phyloP scores from a whole-genome alignment of 2,888 invertebrate species.

The Lasioglossum lativentre region DNA sequence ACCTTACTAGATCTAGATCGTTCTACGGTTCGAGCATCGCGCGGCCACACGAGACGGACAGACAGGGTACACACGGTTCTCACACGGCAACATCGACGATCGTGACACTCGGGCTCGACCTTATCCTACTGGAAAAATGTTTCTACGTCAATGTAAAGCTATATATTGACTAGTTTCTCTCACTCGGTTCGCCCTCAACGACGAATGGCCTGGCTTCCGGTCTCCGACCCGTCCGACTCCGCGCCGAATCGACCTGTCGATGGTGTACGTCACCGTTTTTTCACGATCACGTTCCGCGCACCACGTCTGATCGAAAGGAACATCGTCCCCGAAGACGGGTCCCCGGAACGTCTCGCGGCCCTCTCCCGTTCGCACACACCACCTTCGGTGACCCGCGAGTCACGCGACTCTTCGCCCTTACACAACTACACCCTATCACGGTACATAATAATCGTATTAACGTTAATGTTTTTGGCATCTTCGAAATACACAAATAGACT shows the following conservation, averaged over 20 bases:
- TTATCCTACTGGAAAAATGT: constrained; percentile 68
- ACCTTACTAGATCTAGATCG: background rate
- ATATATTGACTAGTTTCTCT: constrained; percentile 84
- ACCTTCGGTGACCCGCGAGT: constrained; percentile 13
- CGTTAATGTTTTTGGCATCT: constrained; percentile 87
- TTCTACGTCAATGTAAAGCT: constrained; percentile 83
- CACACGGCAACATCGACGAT: constrained; percentile 56
- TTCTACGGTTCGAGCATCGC: constrained; percentile 65
- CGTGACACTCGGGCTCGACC: constrained; percentile 49
- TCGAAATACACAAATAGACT: constrained; percentile 89
- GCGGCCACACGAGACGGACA: constrained; percentile 40
- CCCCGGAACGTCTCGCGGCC: constrained; percentile 10
- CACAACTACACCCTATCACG: constrained; percentile 74
- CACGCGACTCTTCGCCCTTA: constrained; percentile 61
- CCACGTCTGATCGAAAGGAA: constrained; percentile 8
- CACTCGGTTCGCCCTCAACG: constrained; percentile 77
- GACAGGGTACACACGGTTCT: constrained; percentile 44
- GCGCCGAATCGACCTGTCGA: constrained; percentile 6
- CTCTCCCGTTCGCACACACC: background rate
- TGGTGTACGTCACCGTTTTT: background rate
- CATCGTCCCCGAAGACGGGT: constrained; percentile 9
- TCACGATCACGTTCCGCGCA: constrained; percentile 15
- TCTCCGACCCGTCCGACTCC: background rate
- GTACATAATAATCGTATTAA: constrained; percentile 79
- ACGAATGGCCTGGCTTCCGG: constrained; percentile 74